Evolutionary conservation across 2,113 vertebrate species (phyloP).

Genomic region (Sphyrna mokarran): DNA sequence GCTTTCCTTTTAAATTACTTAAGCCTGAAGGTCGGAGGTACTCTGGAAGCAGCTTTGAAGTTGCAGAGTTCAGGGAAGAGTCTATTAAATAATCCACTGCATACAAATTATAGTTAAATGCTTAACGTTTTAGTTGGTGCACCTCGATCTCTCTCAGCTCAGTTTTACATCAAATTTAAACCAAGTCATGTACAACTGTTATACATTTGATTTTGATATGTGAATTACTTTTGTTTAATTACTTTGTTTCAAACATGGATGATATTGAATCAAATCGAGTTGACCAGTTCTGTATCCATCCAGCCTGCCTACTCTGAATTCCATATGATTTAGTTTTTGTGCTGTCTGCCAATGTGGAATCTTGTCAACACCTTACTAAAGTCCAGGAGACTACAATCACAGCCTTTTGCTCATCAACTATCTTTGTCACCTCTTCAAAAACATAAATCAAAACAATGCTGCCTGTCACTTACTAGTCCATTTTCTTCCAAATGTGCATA

Average conservation of each 20-base stretch:
- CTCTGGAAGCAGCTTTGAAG: slow-evolving; percentile 89
- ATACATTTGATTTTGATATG: background rate
- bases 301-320: too few species aligned
- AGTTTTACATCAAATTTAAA: background rate
- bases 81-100: slow-evolving; percentile 26
- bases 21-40: slow-evolving; percentile 92
- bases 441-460: too few species aligned
- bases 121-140: background rate
- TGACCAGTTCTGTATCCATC: too few species aligned
- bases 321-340: too few species aligned
- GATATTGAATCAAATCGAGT: background rate
- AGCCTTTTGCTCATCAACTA: too few species aligned
- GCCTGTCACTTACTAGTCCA: too few species aligned
- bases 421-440: too few species aligned
- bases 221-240: too few species aligned
- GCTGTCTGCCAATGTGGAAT: too few species aligned
- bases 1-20: slow-evolving; percentile 58
- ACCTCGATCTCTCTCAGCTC: background rate
- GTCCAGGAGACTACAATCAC: too few species aligned
- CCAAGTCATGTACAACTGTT: background rate
- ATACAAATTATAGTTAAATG: background rate
- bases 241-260: background rate
- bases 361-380: too few species aligned
- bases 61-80: slow-evolving; percentile 88
- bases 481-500: too few species aligned